phyloP scores from a whole-genome alignment of 2,113 vertebrate species.

The Hippolais icterina region DNA sequence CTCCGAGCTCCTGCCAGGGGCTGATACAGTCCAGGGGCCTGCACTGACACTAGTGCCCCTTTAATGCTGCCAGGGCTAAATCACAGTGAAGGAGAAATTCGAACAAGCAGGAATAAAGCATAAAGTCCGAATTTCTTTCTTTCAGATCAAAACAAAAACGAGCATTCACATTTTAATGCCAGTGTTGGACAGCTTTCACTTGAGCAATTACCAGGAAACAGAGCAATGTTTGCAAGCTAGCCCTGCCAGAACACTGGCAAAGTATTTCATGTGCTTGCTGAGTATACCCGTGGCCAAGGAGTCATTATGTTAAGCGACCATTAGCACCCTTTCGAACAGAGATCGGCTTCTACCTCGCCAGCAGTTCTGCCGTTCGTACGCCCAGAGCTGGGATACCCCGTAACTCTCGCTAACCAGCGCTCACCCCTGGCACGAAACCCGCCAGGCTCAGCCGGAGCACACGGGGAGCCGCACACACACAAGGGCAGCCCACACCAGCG shows the following conservation, averaged over 20 bases:
- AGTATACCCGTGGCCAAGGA: neutral
- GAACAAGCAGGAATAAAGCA: neutral
- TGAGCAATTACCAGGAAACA: neutral
- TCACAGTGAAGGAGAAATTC: neutral
- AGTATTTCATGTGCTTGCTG: neutral
- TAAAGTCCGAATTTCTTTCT: neutral
- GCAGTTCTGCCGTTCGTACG: neutral
- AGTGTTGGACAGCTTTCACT: neutral
- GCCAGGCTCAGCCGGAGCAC: rapidly evolving
- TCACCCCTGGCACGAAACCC: no score
- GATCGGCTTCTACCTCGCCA: neutral
- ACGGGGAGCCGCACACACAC: rapidly evolving
- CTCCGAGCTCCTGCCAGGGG: neutral
- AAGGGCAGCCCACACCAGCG: no score
- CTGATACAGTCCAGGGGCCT: rapidly evolving
- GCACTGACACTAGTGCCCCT: rapidly evolving
- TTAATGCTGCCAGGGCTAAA: neutral
- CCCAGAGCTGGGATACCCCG: neutral
- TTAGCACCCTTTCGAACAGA: neutral
- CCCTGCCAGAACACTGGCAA: neutral
- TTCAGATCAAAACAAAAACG: neutral
- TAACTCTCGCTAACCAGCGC: rapidly evolving
- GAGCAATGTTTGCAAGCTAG: neutral
- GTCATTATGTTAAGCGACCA: slow-evolving; percentile 11
- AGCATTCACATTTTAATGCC: neutral